Conservation (phyloP, 2,888 invertebrate genomes). For the Zootermopsis nevadensis region DNA sequence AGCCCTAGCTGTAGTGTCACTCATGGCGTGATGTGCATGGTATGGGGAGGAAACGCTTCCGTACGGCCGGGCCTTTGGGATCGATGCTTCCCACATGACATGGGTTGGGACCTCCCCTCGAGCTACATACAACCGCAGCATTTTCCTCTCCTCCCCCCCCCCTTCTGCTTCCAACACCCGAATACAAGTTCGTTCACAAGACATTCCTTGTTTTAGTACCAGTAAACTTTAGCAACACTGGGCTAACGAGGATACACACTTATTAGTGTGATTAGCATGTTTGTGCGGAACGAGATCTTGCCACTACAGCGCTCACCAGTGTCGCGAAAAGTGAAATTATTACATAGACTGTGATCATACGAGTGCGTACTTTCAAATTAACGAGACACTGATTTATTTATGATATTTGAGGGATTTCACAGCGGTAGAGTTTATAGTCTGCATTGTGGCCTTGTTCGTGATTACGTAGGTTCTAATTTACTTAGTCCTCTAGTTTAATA, state of each 20-base stretch:
- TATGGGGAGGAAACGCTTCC: background rate
- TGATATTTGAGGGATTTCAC: too few relatives aligned
- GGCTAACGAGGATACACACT: background rate
- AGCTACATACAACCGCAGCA: constrained; percentile 10
- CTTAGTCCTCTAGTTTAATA: too few relatives aligned
- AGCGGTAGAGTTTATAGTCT: too few relatives aligned
- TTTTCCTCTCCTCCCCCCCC: too few relatives aligned
- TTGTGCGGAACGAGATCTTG: background rate
- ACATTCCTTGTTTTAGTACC: background rate
- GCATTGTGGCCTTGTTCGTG: too few relatives aligned
- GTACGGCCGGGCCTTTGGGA: background rate
- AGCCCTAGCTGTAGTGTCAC: background rate
- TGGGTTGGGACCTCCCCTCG: background rate
- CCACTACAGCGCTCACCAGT: background rate
- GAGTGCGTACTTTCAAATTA: too few relatives aligned
- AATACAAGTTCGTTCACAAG: background rate
- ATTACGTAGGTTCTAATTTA: too few relatives aligned
- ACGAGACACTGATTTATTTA: too few relatives aligned
- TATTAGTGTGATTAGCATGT: background rate
- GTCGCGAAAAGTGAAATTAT: too few relatives aligned
- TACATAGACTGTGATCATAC: too few relatives aligned
- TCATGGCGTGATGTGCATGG: background rate
- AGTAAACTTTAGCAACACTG: constrained; percentile 16
- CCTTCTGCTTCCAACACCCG: background rate
- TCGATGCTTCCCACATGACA: constrained; percentile 25